Percentiles rank a stretch among this genome's conserved stretches.
phyloP scores from a whole-genome alignment of 2,888 invertebrate genomes.

The Mythimna albipuncta region DNA sequence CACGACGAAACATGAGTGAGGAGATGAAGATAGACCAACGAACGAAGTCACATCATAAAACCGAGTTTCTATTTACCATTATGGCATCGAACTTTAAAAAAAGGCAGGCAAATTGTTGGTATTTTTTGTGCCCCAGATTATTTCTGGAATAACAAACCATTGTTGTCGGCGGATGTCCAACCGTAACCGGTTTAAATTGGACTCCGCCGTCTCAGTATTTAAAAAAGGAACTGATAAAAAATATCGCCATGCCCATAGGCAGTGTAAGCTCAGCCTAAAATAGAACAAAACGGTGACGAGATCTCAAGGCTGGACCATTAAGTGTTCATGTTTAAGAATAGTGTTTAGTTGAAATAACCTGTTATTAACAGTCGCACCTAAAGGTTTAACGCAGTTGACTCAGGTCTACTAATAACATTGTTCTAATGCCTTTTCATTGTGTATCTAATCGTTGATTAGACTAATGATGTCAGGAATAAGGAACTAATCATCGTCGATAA shows the following conservation, averaged over 20 bases:
- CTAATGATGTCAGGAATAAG: slow-evolving; percentile 13
- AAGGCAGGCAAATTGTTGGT: neutral
- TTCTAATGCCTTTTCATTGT: slow-evolving; percentile 13
- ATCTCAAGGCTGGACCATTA: neutral
- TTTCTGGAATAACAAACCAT: neutral
- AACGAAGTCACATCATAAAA: neutral
- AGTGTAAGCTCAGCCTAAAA: neutral
- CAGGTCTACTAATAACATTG: slow-evolving; percentile 28
- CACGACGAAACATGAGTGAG: neutral
- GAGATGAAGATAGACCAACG: neutral
- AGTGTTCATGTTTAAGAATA: neutral
- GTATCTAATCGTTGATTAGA: slow-evolving; percentile 48
- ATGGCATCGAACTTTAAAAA: neutral
- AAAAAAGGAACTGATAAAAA: neutral
- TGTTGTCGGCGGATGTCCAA: too few relatives aligned
- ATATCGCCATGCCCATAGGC: neutral
- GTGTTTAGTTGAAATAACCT: slow-evolving; percentile 1
- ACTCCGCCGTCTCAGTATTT: too few relatives aligned
- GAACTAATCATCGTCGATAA: neutral
- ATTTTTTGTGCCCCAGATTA: neutral
- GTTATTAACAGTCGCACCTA: slow-evolving; percentile 21
- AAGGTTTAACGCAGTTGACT: slow-evolving; percentile 15
- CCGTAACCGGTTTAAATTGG: neutral
- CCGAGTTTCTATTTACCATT: neutral
- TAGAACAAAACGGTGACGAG: slow-evolving; percentile 11